Percentiles rank a stretch among this genome's conserved stretches.
Conservation (phyloP, 2,888 invertebrate species). For the Temnothorax ravouxi region DNA sequence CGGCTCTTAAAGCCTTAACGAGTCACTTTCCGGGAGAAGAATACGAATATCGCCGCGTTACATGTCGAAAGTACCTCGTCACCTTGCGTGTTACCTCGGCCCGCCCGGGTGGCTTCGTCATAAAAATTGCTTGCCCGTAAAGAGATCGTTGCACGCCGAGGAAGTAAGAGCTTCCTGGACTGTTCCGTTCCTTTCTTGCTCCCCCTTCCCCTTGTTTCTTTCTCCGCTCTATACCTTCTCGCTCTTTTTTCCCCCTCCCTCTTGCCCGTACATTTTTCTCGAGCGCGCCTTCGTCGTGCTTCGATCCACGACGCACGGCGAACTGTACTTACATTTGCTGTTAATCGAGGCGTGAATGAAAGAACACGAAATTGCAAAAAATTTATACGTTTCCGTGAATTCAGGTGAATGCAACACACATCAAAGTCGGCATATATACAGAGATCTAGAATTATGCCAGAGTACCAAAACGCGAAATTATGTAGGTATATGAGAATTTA, state of each 20-base stretch:
- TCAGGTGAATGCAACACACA: neutral
- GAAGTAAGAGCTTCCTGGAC: constrained; percentile 84
- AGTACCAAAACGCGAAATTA: neutral
- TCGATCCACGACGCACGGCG: constrained; percentile 49
- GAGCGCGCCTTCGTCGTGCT: constrained; percentile 43
- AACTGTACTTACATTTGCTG: constrained; percentile 32
- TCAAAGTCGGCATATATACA: neutral
- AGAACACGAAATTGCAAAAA: constrained; percentile 18
- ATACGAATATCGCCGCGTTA: constrained; percentile 54
- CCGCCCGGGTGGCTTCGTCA: constrained; percentile 83
- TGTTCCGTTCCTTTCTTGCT: constrained; percentile 65
- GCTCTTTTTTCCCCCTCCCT: neutral
- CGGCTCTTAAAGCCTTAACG: constrained; percentile 57
- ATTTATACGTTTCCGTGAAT: constrained; percentile 14
- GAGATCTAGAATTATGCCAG: neutral
- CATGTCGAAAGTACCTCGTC: constrained; percentile 76
- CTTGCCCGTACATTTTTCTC: constrained; percentile 31
- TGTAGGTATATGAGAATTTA: neutral
- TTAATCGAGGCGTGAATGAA: constrained; percentile 51
- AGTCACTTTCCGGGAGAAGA: constrained; percentile 67
- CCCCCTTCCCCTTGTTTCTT: constrained; percentile 8
- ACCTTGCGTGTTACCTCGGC: constrained; percentile 84
- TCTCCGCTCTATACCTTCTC: constrained; percentile 17
- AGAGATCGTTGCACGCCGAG: constrained; percentile 83
- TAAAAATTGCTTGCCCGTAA: constrained; percentile 86